These are phyloP conservation scores for Agriopis aurantiaria DNA, from an alignment of 2,888 invertebrate species.

Conservation along the genomic window DNA sequence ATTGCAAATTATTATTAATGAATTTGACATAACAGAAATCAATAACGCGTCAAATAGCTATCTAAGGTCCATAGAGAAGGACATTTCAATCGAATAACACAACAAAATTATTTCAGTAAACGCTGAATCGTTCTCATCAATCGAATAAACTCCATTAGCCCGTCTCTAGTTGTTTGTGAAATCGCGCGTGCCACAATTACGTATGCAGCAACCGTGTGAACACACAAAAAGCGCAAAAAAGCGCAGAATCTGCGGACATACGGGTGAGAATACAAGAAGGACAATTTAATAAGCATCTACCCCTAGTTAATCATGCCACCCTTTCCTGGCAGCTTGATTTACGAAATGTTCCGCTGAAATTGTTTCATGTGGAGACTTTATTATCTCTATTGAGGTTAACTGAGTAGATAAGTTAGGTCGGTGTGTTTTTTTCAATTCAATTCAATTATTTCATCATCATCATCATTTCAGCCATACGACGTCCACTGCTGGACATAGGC, in stretches of 20 bases:
- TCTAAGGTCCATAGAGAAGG: background rate
- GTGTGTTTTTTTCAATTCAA: too few species aligned
- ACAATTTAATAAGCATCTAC: conserved; percentile 31
- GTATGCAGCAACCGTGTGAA: conserved; percentile 25
- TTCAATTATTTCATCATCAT: too few species aligned
- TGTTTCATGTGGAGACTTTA: background rate
- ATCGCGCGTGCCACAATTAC: conserved; percentile 37
- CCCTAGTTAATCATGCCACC: conserved; percentile 25
- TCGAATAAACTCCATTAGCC: background rate
- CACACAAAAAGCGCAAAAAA: conserved; percentile 23
- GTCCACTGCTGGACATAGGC: too few species aligned
- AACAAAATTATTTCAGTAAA: background rate
- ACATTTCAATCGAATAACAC: background rate
- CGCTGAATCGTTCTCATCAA: background rate
- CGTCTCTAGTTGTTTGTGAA: conserved; percentile 30
- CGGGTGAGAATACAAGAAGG: conserved; percentile 26
- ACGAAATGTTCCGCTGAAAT: conserved; percentile 2
- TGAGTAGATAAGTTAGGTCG: background rate
- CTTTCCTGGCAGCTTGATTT: conserved; percentile 16
- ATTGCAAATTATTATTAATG: too few species aligned
- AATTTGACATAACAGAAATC: background rate
- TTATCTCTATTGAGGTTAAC: conserved; percentile 8
- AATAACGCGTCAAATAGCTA: background rate
- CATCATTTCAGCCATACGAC: too few species aligned
- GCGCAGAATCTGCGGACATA: conserved; percentile 22